Conservation (phyloP, 1,140 invertebrate species). For the Achatina immaculata region DNA sequence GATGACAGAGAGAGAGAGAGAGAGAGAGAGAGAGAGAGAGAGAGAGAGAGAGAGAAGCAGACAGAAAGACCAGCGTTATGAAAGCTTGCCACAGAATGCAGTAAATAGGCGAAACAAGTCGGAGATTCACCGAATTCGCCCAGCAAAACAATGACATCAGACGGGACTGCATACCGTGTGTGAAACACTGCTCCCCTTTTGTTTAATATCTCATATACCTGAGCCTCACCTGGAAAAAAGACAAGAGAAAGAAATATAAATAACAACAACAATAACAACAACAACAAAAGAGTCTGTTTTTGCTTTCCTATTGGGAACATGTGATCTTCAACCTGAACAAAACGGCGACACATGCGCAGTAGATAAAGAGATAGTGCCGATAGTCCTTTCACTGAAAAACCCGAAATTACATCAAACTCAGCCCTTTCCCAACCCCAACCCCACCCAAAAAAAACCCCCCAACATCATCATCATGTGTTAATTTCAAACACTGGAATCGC, state of each 20-base stretch:
- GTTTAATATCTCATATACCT: neutral
- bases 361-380: too few species aligned
- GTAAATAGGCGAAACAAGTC: neutral
- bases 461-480: too few species aligned
- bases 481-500: too few species aligned
- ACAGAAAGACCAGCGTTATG: neutral
- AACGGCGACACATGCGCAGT: neutral
- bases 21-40: too few species aligned
- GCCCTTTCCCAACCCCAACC: too few species aligned
- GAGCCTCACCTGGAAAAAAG: neutral
- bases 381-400: too few species aligned
- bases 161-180: neutral
- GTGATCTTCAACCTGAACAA: neutral
- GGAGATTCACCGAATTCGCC: neutral
- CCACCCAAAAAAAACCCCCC: too few species aligned
- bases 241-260: neutral
- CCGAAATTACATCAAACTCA: too few species aligned
- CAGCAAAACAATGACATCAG: slow-evolving; percentile 7
- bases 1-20: too few species aligned
- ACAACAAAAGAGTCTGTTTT: too few species aligned
- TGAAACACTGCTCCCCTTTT: slow-evolving; percentile 5
- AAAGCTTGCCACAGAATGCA: neutral
- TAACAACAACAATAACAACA: too few species aligned
- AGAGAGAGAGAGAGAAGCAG: too few species aligned
- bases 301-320: neutral